Percentiles rank a stretch among this genome's conserved stretches.
phyloP scores from a whole-genome alignment of 2,888 invertebrate genomes.

The Drosophila nigricruria region DNA sequence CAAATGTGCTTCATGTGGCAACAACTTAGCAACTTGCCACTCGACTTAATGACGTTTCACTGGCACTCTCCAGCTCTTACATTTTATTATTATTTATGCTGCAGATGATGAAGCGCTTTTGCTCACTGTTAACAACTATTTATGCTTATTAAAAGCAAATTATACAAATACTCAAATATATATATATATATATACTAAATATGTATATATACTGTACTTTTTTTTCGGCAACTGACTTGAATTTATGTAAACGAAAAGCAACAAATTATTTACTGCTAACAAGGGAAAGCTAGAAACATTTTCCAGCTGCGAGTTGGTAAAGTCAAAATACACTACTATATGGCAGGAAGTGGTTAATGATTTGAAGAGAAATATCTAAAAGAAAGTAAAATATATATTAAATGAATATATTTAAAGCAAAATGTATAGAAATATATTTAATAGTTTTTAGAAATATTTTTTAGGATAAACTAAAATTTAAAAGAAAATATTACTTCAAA shows the following conservation, averaged over 20 bases:
- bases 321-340: slow-evolving; percentile 23
- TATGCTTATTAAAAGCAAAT: slow-evolving; percentile 72
- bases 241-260: slow-evolving; percentile 61
- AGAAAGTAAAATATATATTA: neutral
- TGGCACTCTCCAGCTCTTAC: slow-evolving; percentile 43
- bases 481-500: too few species aligned
- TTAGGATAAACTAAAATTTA: too few species aligned
- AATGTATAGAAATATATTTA: neutral
- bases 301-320: neutral
- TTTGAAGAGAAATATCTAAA: neutral
- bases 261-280: slow-evolving; percentile 45
- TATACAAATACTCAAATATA: slow-evolving; percentile 48
- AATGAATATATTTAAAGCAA: neutral
- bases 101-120: slow-evolving; percentile 68
- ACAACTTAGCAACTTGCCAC: slow-evolving; percentile 58
- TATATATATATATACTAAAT: neutral
- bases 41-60: slow-evolving; percentile 56
- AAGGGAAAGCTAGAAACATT: slow-evolving; percentile 5
- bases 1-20: slow-evolving; percentile 57
- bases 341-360: rapidly evolving
- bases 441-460: too few species aligned
- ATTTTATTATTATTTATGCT: slow-evolving; percentile 41
- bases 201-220: neutral
- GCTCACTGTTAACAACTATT: slow-evolving; percentile 55
- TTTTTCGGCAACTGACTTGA: slow-evolving; percentile 41